Conservation (phyloP, 1,140 invertebrate species). For the Drosophila micromelanica region DNA sequence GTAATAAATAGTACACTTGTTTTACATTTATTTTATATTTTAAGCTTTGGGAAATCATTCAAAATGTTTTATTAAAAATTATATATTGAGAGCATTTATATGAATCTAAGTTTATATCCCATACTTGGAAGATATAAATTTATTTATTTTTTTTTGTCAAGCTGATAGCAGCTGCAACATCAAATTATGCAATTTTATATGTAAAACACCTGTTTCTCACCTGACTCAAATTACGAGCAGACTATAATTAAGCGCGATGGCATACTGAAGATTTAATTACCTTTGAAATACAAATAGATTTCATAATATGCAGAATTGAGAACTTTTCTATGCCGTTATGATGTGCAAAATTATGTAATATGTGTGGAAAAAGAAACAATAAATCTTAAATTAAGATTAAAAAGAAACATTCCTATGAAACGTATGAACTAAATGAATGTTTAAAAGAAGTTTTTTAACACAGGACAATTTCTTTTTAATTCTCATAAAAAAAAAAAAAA, state of each 20-base stretch:
- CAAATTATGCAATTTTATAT: not conserved
- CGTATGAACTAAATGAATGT: too few relatives aligned
- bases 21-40: too few relatives aligned
- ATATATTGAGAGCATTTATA: not conserved
- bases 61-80: too few relatives aligned
- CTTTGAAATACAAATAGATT: not conserved
- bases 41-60: too few relatives aligned
- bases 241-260: not conserved
- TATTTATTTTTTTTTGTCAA: not conserved
- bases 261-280: not conserved
- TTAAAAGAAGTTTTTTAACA: too few relatives aligned
- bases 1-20: too few relatives aligned
- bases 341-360: too few relatives aligned
- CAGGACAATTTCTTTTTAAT: too few relatives aligned
- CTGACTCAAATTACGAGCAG: not conserved
- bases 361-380: too few relatives aligned
- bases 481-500: too few relatives aligned
- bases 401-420: too few relatives aligned
- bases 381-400: too few relatives aligned
- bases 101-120: not conserved
- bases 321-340: not conserved
- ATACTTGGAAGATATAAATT: not conserved
- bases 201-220: slow-evolving; percentile 20
- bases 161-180: not conserved
- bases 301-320: not conserved